phyloP scores from a whole-genome alignment of 2,113 vertebrate species.

The Pluvianellus socialis region DNA sequence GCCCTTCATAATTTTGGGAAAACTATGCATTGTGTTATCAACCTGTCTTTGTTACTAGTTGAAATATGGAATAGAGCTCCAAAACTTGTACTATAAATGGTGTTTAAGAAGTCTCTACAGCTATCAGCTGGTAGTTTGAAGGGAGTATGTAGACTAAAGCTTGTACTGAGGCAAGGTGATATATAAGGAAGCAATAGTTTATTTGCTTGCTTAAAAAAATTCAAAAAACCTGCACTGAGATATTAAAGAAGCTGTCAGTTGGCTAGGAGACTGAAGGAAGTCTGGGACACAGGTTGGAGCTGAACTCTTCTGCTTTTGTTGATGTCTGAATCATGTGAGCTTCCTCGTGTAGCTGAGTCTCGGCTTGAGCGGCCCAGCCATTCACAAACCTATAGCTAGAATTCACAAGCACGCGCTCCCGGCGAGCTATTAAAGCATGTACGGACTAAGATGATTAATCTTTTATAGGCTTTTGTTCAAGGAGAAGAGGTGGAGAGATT shows the following conservation, averaged over 20 bases:
- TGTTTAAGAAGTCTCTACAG: not conserved
- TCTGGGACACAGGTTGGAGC: not conserved
- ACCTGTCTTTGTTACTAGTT: not conserved
- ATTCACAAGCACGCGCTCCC: not conserved
- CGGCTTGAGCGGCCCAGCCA: not conserved
- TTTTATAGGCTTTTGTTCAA: not conserved
- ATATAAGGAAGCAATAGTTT: not conserved
- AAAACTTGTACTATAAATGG: fast-evolving
- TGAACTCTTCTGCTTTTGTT: not conserved
- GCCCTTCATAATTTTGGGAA: not conserved
- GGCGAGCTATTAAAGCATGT: not conserved
- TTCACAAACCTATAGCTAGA: not conserved
- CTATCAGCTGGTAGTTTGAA: not conserved
- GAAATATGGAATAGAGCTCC: not conserved
- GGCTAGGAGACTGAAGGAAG: not conserved
- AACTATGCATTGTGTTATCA: not conserved
- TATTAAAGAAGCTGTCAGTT: not conserved
- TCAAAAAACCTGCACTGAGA: not conserved
- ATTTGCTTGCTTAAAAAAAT: not conserved
- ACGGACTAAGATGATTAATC: not conserved
- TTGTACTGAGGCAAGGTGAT: not conserved
- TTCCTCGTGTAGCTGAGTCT: not conserved
- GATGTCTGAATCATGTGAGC: not conserved
- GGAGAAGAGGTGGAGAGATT: not conserved
- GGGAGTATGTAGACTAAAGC: fast-evolving